phyloP scores from a whole-genome alignment of 1,140 invertebrate species.

The Potamilus streckersoni region DNA sequence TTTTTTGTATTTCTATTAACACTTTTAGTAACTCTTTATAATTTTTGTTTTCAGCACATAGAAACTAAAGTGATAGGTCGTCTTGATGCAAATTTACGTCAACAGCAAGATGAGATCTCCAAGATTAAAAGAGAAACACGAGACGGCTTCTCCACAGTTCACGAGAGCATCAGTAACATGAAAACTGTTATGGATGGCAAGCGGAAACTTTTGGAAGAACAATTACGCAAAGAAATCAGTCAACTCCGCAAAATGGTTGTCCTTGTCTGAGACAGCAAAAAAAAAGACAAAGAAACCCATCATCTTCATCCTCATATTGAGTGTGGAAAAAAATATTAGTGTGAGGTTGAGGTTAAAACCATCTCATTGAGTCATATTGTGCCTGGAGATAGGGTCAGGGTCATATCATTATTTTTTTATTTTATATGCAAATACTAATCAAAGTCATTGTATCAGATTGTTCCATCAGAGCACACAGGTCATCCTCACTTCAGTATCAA shows the following conservation, averaged over 20 bases:
- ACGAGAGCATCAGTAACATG: conserved; percentile 66
- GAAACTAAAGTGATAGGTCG: conserved; percentile 50
- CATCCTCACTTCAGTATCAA: too few relatives aligned
- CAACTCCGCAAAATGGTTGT: conserved; percentile 60
- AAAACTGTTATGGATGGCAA: conserved; percentile 66
- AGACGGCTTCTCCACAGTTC: conserved; percentile 64
- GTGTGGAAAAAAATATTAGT: too few relatives aligned
- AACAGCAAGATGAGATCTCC: conserved; percentile 56
- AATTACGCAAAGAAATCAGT: conserved; percentile 64
- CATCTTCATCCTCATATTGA: too few relatives aligned
- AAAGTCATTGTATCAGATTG: too few relatives aligned
- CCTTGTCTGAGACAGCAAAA: conserved; percentile 26
- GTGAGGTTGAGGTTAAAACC: too few relatives aligned
- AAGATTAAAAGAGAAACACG: conserved; percentile 61
- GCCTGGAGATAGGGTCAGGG: too few relatives aligned
- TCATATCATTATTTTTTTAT: too few relatives aligned
- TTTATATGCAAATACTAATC: too few relatives aligned
- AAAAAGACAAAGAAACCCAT: too few relatives aligned
- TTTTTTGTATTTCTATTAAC: too few relatives aligned
- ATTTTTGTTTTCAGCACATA: conserved; percentile 43
- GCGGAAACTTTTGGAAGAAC: conserved; percentile 63
- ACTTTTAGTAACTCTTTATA: neutral
- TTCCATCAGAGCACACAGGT: too few relatives aligned
- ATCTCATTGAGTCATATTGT: too few relatives aligned
- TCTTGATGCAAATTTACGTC: conserved; percentile 46